Conservation (phyloP, 2,113 vertebrate genomes). For the Carollia perspicillata region DNA sequence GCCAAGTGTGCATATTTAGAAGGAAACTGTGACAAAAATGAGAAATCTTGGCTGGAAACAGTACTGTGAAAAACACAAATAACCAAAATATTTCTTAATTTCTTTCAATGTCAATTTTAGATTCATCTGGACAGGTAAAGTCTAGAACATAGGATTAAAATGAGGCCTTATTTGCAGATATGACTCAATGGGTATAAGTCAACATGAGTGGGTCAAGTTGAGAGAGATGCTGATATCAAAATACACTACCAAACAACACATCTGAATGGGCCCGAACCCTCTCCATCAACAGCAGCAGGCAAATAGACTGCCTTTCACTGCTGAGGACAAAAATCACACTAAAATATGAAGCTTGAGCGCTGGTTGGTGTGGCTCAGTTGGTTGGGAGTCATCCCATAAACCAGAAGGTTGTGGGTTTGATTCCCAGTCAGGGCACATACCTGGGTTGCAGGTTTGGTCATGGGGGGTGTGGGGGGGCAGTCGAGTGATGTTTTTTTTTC, state of each 20-base stretch:
- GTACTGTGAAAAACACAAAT: constrained; percentile 18
- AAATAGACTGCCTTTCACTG: background rate
- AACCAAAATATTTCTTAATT: background rate
- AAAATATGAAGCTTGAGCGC: too few species aligned
- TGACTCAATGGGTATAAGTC: background rate
- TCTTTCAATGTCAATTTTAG: background rate
- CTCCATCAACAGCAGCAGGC: background rate
- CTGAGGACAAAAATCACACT: background rate
- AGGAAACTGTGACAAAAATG: constrained; percentile 5
- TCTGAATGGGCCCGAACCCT: background rate
- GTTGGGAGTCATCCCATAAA: too few species aligned
- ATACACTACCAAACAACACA: background rate
- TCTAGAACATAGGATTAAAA: background rate
- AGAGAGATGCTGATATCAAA: background rate
- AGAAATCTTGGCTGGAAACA: constrained; percentile 42
- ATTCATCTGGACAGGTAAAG: background rate
- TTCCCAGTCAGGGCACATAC: too few species aligned
- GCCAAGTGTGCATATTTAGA: background rate
- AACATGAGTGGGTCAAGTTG: background rate
- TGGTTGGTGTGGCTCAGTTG: too few species aligned
- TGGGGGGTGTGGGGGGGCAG: too few species aligned
- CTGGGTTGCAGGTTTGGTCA: too few species aligned
- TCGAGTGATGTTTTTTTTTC: too few species aligned
- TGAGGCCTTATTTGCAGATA: background rate
- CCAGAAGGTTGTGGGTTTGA: too few species aligned